Conservation (phyloP, 2,797 vertebrate species). For the Chelon auratus region DNA sequence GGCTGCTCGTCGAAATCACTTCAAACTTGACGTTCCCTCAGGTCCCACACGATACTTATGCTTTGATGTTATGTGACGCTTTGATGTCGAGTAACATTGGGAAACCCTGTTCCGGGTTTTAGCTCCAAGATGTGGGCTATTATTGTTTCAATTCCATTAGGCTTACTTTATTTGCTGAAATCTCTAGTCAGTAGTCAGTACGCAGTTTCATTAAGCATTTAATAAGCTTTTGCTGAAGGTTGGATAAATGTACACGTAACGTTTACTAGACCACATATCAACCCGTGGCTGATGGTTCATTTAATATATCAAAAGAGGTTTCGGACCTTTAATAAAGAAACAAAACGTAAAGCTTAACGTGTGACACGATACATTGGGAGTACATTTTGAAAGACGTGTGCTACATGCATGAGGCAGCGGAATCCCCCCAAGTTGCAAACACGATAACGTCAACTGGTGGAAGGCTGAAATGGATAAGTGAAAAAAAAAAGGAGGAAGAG, state of each 20-base stretch:
- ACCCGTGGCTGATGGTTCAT: no score
- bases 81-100: no score
- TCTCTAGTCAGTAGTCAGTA: slow-evolving; percentile 12
- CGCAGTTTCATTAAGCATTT: slow-evolving; percentile 7
- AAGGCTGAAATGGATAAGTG: slow-evolving; percentile 18
- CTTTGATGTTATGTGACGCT: no score
- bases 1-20: no score
- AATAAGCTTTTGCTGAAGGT: slow-evolving; percentile 7
- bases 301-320: no score
- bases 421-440: slow-evolving; percentile 20
- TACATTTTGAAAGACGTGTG: slow-evolving; percentile 12
- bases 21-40: no score
- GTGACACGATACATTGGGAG: background rate
- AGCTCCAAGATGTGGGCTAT: slow-evolving; percentile 31
- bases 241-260: no score
- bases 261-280: no score
- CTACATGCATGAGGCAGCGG: background rate
- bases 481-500: background rate
- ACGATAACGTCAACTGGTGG: slow-evolving; percentile 11
- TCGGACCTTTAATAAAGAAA: background rate
- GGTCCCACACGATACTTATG: no score
- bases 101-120: slow-evolving; percentile 10
- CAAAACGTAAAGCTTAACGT: slow-evolving; percentile 5
- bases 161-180: slow-evolving; percentile 26
- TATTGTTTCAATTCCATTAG: slow-evolving; percentile 44